phyloP scores from a whole-genome alignment of 2,797 vertebrate genomes.

The Rhinella marina region DNA sequence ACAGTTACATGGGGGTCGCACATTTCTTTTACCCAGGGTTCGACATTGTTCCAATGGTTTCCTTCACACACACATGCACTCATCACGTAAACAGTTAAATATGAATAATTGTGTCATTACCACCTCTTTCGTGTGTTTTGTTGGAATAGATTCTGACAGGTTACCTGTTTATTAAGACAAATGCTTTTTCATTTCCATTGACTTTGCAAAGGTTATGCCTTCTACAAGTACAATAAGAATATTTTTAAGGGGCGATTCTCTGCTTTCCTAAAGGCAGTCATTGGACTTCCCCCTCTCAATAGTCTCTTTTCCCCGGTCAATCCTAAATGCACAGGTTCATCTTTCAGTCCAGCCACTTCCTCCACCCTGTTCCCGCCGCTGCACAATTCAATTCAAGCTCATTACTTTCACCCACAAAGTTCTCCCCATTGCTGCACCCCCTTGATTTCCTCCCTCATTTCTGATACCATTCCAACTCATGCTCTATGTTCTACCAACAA shows the following conservation, averaged over 20 bases:
- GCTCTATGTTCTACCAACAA: not conserved
- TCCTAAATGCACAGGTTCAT: no score
- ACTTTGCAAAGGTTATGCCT: not conserved
- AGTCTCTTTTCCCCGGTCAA: no score
- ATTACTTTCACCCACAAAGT: no score
- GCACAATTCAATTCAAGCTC: no score
- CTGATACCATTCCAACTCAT: no score
- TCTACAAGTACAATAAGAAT: not conserved
- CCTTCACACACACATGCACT: not conserved
- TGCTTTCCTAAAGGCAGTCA: no score
- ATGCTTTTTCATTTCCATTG: not conserved
- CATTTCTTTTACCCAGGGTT: slow-evolving; percentile 9
- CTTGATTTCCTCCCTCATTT: no score
- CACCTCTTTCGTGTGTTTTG: not conserved
- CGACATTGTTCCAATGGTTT: slow-evolving; percentile 26
- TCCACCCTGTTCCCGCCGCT: no score
- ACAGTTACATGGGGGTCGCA: not conserved
- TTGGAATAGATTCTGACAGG: slow-evolving; percentile 13
- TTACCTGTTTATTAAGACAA: slow-evolving; percentile 33
- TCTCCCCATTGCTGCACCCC: no score
- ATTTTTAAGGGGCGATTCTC: not conserved
- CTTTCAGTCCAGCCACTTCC: no score
- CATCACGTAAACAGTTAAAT: slow-evolving; percentile 17
- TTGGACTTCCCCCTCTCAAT: no score
- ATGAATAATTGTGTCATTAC: slow-evolving; percentile 45